A percentile compares a stretch with the other conserved stretches of the same genome.
Conservation (phyloP, 2,888 invertebrate species). For the Chalcosyrphus nemorum region DNA sequence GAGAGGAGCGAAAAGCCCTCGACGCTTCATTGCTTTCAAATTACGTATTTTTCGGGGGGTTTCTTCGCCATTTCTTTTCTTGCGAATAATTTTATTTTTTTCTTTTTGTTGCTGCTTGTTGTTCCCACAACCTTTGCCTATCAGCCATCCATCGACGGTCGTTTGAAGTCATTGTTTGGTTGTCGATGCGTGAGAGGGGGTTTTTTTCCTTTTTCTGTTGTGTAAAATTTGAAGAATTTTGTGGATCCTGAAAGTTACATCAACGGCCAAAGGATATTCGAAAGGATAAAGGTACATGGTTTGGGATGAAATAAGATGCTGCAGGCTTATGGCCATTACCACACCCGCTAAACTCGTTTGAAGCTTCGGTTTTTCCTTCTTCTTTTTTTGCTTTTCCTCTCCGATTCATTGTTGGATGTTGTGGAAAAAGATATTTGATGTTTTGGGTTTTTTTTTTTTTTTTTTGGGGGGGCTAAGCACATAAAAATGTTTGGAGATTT, state of each 20-base stretch:
- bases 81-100: background rate
- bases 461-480: constrained; percentile 34
- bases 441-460: constrained; percentile 50
- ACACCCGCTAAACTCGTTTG: constrained; percentile 51
- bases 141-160: constrained; percentile 67
- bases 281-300: constrained; percentile 61
- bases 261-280: constrained; percentile 64
- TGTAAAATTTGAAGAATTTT: constrained; percentile 58
- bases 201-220: background rate
- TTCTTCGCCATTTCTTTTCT: constrained; percentile 24
- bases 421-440: constrained; percentile 37
- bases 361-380: constrained; percentile 16
- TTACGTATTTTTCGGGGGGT: constrained; percentile 37
- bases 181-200: constrained; percentile 48
- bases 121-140: constrained; percentile 57
- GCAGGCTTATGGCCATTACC: constrained; percentile 48
- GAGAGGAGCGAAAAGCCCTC: constrained; percentile 66
- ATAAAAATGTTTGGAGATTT: constrained; percentile 65
- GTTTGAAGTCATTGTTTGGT: constrained; percentile 69
- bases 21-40: constrained; percentile 70
- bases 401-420: background rate
- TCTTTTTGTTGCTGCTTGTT: background rate
- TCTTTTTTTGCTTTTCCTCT: background rate
- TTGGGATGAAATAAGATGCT: constrained; percentile 55
- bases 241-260: constrained; percentile 56